Evolutionary conservation across 2,113 vertebrate genomes (phyloP).

Genomic region (Tyrannus savana): DNA sequence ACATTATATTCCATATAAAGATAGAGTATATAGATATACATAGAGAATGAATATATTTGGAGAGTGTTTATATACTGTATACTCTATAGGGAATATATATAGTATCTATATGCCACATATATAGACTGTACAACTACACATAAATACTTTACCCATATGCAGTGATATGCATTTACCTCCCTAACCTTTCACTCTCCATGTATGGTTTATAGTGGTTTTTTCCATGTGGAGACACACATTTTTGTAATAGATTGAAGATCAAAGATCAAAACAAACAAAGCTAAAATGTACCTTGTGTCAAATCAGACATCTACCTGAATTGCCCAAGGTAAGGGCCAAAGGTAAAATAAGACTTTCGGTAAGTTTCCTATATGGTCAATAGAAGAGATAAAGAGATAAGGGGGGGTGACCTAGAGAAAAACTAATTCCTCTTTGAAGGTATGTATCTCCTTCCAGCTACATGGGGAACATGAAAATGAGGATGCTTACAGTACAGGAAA

Average conservation of each 20-base stretch:
- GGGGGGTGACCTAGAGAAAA: not conserved
- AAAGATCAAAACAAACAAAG: not conserved
- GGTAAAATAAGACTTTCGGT: not conserved
- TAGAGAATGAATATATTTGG: not conserved
- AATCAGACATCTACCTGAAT: not conserved
- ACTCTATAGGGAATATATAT: not conserved
- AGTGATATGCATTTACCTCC: not conserved
- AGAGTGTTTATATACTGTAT: too few relatives aligned
- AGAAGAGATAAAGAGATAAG: not conserved
- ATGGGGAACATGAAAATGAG: not conserved
- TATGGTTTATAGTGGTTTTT: not conserved
- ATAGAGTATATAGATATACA: not conserved
- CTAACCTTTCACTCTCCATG: rapidly evolving
- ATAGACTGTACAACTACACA: not conserved
- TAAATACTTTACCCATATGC: not conserved
- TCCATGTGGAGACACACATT: not conserved
- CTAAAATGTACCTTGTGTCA: not conserved
- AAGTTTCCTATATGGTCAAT: not conserved
- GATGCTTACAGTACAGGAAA: not conserved
- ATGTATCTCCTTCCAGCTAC: not conserved
- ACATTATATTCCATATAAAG: not conserved
- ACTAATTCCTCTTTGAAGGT: not conserved
- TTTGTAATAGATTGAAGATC: not conserved
- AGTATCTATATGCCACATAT: not conserved
- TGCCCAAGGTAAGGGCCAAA: not conserved